Evolutionary conservation across 2,797 vertebrate genomes (phyloP).

Genomic region (Euphonia xanthogaster): DNA sequence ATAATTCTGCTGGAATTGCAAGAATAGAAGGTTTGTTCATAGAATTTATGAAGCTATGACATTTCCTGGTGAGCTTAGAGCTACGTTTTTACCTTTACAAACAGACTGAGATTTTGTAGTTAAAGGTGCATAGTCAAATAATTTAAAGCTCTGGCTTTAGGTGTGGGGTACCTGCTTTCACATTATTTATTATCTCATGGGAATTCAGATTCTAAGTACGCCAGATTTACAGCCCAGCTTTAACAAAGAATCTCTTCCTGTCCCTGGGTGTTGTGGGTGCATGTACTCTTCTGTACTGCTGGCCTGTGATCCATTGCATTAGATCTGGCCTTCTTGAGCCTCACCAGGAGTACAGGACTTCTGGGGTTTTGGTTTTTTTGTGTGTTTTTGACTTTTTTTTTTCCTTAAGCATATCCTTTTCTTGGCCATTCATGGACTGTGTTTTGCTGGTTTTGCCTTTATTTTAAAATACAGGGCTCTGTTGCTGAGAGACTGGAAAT

Average conservation of each 20-base stretch:
- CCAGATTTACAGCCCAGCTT: background rate
- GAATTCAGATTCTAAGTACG: background rate
- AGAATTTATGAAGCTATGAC: slow-evolving; percentile 45
- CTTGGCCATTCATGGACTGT: background rate
- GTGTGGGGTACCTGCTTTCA: background rate
- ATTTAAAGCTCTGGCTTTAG: background rate
- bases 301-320: background rate
- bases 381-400: background rate
- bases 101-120: slow-evolving; percentile 13
- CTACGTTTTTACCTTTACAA: slow-evolving; percentile 17
- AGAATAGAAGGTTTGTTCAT: slow-evolving; percentile 63
- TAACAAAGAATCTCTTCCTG: background rate
- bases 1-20: slow-evolving; percentile 67
- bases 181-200: slow-evolving; percentile 9
- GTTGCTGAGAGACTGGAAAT: slow-evolving; percentile 41
- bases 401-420: background rate
- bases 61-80: slow-evolving; percentile 24
- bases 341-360: background rate
- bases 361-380: background rate
- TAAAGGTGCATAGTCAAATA: background rate
- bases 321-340: background rate
- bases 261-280: background rate
- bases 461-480: slow-evolving; percentile 27
- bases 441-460: background rate
- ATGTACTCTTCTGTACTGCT: background rate